A percentile compares a stretch with the other conserved stretches of the same genome.
phyloP scores from a whole-genome alignment of 2,797 vertebrate genomes.

The Acanthis flammea region DNA sequence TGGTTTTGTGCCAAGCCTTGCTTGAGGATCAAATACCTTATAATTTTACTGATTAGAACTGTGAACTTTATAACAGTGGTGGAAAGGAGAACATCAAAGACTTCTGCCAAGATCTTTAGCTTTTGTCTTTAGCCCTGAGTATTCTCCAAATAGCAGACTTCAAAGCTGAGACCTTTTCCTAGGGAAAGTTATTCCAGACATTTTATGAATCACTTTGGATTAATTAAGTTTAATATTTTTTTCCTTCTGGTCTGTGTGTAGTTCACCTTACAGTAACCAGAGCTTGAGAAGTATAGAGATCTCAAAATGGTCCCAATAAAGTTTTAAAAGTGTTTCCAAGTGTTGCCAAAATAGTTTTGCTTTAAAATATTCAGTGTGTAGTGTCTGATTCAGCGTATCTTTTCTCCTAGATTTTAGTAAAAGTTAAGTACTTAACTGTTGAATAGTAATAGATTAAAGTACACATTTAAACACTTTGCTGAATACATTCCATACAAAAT shows the following conservation, averaged over 20 bases:
- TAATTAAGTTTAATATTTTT: not conserved
- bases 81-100: not conserved
- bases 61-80: not conserved
- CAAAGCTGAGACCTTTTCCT: constrained; percentile 1
- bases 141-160: not conserved
- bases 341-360: not conserved
- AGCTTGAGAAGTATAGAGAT: not conserved
- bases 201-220: not conserved
- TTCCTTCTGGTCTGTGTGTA: not conserved
- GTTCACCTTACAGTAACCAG: not conserved
- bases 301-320: not conserved
- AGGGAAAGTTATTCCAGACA: not conserved
- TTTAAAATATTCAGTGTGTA: not conserved
- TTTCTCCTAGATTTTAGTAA: not conserved
- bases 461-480: not conserved
- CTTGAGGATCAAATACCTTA: not conserved
- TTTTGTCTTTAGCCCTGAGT: not conserved
- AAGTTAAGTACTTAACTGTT: constrained; percentile 6
- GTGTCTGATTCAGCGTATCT: not conserved
- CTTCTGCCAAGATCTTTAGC: not conserved
- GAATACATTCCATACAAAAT: not conserved
- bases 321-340: not conserved
- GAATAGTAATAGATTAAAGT: constrained; percentile 12
- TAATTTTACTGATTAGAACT: not conserved
- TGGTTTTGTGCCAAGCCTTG: not conserved